Evolutionary conservation across 2,888 invertebrate species (phyloP), one percentile per base, ranked within the genome.

Genomic region (Tolmerus cingulatus): DNA sequence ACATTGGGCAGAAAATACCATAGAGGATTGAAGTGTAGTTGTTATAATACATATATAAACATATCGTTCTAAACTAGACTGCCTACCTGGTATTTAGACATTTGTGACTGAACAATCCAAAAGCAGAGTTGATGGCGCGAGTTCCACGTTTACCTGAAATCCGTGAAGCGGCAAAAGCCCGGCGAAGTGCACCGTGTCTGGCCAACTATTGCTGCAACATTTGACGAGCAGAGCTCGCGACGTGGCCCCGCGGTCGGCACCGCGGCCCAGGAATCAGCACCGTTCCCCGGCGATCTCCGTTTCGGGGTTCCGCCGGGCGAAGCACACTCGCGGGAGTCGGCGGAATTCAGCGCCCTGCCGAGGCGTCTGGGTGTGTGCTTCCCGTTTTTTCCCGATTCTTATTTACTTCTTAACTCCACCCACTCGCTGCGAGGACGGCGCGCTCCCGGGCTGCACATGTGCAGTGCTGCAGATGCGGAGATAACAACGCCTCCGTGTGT

Each of bases 401-500:
- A 86, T 86, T 3, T 86, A 86, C 86, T 86, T 74, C 74, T 37
- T 43, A 76, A 74, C 86, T 86, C 86, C 86, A 86, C 86, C 86
- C 86, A 86, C 86, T 55, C 81, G 81, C n/a, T 37, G 40, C 37
- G n/a, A 34, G 34, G 34, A 19, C 7, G 37, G 5, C 16, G 30
- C 30, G 16, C 14, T 81, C n/a, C 43, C 46, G 51, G 27, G n/a
- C 78, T 43, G 78, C 81, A 55, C 81, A 81, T 81, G 81, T 81
- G 81, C 81, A 81, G 43, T 51, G 81, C 81, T 34, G 76, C 76
- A 76, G 40, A 40, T 76, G 76, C 34, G 14, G 76, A 76, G 76
- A 34, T 37, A 76, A 76, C 4, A 76, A 76, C 76, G 76, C 76
- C 76, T 76, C 76, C 66, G 19, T 16, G 34, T 76, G 76, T 76